Base-by-base conservation (phyloP, 1,140 invertebrate species). In the Formica exsecta region DNA sequence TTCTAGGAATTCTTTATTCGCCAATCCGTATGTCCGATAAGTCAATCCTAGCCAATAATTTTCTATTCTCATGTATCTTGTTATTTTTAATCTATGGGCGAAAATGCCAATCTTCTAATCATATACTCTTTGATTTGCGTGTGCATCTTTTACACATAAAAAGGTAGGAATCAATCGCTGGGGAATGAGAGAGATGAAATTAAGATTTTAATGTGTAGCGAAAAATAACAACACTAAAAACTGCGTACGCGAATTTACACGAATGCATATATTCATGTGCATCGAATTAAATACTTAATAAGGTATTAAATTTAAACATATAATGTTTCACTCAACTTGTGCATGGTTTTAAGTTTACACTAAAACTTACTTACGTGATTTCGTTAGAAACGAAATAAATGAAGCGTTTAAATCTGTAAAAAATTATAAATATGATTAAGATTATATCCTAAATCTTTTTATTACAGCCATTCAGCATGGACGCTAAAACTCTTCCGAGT, bases 401-500 rank as follows among this genome's bases (percentile, higher is more conserved):
- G 2, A 36, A 57, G 36, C 13, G 0, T 36, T 38, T 7, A 41
- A 13, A n/a, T 4, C 0, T 38, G 2, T 48, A 5, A 41, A 1
- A 13, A 25, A 9, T 54, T 48, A n/a, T 11, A 5, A 38, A 25
- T 68, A 6, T 68, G n/a, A 25, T 54, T 71, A 6, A 62, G 5
- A 25, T 62, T 62, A 64, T 32, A 16, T 29, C 2, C 16, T 41
- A 61, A 41, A 0, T 8, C 0, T 59, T 2, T 68, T 57, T 3
- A 0, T 81, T 73, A 36, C 25, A 83, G 66, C 7, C 3, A 19
- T 41, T 54, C 16, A 25, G 7, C 2, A 83, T 83, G 79, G 79
- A 83, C 11, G n/a, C 88, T 3, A 90, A 86, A 54, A 36, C 61
- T 41, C 84, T 93, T 25, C 92, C 92, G 25, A 93, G 92, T 79